Base-by-base conservation (phyloP, 2,113 vertebrate species). In the Strix uralensis region DNA sequence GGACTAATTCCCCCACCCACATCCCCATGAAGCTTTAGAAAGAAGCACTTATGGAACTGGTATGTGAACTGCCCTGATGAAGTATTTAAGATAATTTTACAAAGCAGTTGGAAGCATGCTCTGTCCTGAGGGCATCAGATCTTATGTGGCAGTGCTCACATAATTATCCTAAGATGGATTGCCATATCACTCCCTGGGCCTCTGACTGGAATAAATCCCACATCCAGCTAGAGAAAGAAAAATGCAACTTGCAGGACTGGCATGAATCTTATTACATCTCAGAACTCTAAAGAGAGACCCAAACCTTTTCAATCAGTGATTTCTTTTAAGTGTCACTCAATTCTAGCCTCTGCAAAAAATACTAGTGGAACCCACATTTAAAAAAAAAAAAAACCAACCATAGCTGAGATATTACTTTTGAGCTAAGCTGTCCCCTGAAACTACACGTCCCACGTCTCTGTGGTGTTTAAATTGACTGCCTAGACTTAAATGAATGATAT, bases 201-300 rank as follows among this genome's bases (percentile, higher is more conserved):
- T 94, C 93, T 92, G 59, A 85, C 81, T 91, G 79, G 57, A 83
- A 77, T 86, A 86, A 95, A 90, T 92, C 91, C 74, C 81, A 86
- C 74, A 92, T 55, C 61, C 70, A 95, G 61, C 57, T 51, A 82
- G 44, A 54, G 59, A 84, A 88, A 86, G 86, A 92, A 93, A 93
- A 94, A 87, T 34, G 67, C 0, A 11, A 65, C 62, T 81, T 82
- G 34, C 32, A 57, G 42, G 52, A 89, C 36, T 80, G 81, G 73
- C 30, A 44, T 54, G 55, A 90, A 65, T 79, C 78, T 87, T 55
- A 79, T 88, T 46, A 74, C 42, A 25, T 13, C 34, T 81, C 38
- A 86, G 63, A 55, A 81, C 61, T 59, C 44, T 91, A 73, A 92
- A 90, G 57, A 94, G 44, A 88, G 27, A 95, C 42, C 32, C 63